Evolutionary conservation across 92 coral and sea anemone species (phyloP), one percentile per base, ranked within the genome.

Genomic region (Palythoa heliodiscus): DNA sequence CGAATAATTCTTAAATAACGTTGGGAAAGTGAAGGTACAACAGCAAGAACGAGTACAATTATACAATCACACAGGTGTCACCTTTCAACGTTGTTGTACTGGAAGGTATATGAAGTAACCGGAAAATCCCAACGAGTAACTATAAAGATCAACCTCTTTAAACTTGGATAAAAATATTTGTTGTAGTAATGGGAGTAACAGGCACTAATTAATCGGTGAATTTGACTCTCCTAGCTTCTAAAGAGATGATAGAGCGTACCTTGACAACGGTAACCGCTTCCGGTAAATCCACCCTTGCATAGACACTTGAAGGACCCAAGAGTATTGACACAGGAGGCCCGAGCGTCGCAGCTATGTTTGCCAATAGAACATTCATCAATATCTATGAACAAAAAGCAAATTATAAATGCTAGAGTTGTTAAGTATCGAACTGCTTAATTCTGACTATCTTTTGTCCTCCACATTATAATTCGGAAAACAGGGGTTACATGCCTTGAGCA

Each of bases 211-310:
- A 43, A 5, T 43, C 4, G 7, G 9, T 43, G 0, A 5, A 5
- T 7, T 3, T 1, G 50, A 43, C 7, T 43, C 9, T 43, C 50
- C 50, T 43, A 29, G 35, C 35, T 43, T 43, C 9, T 8, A 1
- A 5, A 5, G 50, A 43, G 50, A 43, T 43, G 50, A 43, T 43
- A 43, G 50, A 5, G 50, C 5, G 4, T 48, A 70, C 86, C 77
- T 55, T 19, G n/a, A 50, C 88, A 85, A 16, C 37, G 48, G 5
- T 22, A 16, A 72, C 88, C 88, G 40, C 74, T 54, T 17, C 83
- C 88, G n/a, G 15, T 35, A 48, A 16, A 85, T 2, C 88, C 88
- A 15, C 20, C 35, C 4, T 58, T 53, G 23, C 88, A 85, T n/a
- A n/a, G 35, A 19, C 88, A 85, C 39, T 52, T 5, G 20, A 35